phyloP scores from a whole-genome alignment of 2,113 vertebrate species.

The Microcebus jonahi region DNA sequence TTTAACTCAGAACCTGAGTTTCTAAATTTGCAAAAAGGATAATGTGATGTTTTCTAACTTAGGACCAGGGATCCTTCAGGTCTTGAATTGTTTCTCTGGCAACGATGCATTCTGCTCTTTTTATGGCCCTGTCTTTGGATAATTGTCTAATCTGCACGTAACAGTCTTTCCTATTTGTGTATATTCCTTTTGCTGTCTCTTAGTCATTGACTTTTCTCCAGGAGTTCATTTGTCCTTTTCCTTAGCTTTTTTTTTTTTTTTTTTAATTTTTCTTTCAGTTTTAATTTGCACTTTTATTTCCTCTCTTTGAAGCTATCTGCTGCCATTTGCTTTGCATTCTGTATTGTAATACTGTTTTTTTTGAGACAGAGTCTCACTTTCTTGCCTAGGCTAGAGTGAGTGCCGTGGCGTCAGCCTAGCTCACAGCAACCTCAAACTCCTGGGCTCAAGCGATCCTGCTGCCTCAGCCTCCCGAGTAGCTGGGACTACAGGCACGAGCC shows the following conservation, averaged over 20 bases:
- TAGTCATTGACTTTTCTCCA: background rate
- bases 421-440: too few species aligned
- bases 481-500: too few species aligned
- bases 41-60: background rate
- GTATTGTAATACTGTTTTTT: background rate
- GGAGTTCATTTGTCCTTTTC: background rate
- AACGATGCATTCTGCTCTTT: background rate
- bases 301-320: background rate
- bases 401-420: too few species aligned
- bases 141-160: background rate
- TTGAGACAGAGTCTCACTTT: too few species aligned
- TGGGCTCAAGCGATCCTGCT: too few species aligned
- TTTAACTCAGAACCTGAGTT: background rate
- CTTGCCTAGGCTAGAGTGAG: too few species aligned
- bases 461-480: too few species aligned
- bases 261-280: background rate
- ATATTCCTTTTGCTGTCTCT: background rate
- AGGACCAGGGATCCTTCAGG: background rate
- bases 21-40: background rate
- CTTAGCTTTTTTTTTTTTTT: conserved; percentile 18
- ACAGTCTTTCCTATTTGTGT: background rate
- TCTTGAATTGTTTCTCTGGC: background rate
- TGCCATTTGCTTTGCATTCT: background rate
- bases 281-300: background rate
- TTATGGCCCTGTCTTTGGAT: background rate